A percentile compares a stretch with the other conserved stretches of the same genome.
Conservation (phyloP, 1,140 invertebrate species). For the Steinernema feltiae region DNA sequence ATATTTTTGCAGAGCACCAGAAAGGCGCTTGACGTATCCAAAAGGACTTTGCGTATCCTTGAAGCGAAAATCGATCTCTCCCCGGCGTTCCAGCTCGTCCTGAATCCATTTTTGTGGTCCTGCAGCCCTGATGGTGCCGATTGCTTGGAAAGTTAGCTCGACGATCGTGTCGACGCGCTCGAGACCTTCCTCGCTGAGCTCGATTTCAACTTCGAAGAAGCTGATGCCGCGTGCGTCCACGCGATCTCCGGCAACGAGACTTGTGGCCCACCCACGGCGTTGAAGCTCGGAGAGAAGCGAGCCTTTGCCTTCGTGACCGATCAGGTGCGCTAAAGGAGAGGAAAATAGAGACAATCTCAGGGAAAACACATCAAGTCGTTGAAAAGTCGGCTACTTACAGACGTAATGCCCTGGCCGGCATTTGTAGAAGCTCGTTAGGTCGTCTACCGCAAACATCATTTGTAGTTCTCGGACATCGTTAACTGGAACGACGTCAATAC, state of each 20-base stretch:
- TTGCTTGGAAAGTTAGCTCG: constrained; percentile 70
- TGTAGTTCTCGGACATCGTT: constrained; percentile 82
- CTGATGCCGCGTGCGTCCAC: constrained; percentile 75
- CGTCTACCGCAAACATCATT: constrained; percentile 81
- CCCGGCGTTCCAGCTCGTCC: constrained; percentile 75
- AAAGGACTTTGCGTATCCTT: constrained; percentile 81
- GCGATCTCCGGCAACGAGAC: constrained; percentile 72
- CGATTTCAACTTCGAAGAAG: constrained; percentile 79
- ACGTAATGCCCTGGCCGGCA: constrained; percentile 83
- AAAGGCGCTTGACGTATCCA: constrained; percentile 67
- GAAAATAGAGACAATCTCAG: not conserved
- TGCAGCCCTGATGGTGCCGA: constrained; percentile 72
- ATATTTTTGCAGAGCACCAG: constrained; percentile 68
- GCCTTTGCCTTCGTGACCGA: constrained; percentile 83
- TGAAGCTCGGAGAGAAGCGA: too few species aligned
- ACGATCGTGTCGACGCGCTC: constrained; percentile 78
- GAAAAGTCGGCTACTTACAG: constrained; percentile 21
- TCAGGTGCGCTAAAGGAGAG: not conserved
- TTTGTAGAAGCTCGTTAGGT: constrained; percentile 73
- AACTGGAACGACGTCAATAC: constrained; percentile 70
- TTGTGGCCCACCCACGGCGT: constrained; percentile 83
- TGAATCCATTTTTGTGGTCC: constrained; percentile 80
- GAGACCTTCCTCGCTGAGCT: constrained; percentile 81
- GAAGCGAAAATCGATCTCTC: constrained; percentile 76
- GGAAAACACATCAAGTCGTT: too few species aligned